Evolutionary conservation across 2,888 invertebrate genomes (phyloP), one percentile per base, ranked within the genome.

Genomic region (Nomada fucata): DNA sequence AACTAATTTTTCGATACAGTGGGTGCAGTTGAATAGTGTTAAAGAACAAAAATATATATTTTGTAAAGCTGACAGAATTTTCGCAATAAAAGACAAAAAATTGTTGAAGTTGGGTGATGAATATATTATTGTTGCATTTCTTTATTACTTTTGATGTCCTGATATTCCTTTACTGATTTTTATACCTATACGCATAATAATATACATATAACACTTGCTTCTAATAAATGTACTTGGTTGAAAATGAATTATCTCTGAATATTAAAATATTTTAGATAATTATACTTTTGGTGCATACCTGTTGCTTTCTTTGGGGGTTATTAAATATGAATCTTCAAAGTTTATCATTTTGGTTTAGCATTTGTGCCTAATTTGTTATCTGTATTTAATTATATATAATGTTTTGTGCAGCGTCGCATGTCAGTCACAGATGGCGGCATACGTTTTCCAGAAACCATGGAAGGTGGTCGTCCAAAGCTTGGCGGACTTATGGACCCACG

Each of bases 401-500:
- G 10, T 84, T 74, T 75, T 77, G 47, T 95, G 88, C 94, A 98
- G 98, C 97, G 98, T 80, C 98, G 98, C 64, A 98, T 99, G 98
- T 99, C 99, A 74, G 99, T 99, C 88, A 98, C 98, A 1, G 99
- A 99, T 93, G 99, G 98, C 85, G 99, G 99, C 84, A 98, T 99
- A 88, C 97, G 97, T 93, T 99, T 98, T 94, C 97, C 99, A 2
- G 99, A 99, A 95, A 98, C 99, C 0, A 98, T 99, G 97, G 99
- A 99, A 95, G 99, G 99, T 68, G 99, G 99, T 29, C 96, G 99
- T 63, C 99, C 99, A 0, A 99, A 99, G 94, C 94, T 99, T 82
- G 99, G 99, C 0, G 99, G 99, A 47, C 96, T 99, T 85, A 99
- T 99, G 99, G 99, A 99, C 94, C 99, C 99, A 0, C 95, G 99